phyloP scores from a whole-genome alignment of 1,140 invertebrate genomes.

The Dendroctonus valens region DNA sequence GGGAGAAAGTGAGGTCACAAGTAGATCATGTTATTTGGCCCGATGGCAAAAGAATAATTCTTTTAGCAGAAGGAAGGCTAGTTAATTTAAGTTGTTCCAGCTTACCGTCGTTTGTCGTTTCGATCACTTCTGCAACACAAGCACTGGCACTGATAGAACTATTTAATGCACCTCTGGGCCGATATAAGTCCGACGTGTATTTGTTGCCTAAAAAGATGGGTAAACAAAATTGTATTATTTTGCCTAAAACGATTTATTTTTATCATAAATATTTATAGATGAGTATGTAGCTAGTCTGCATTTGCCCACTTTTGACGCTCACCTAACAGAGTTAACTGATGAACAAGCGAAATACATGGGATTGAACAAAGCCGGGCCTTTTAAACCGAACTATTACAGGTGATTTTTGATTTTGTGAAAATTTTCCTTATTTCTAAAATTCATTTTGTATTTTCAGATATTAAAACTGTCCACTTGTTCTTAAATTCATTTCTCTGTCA shows the following conservation, averaged over 20 bases:
- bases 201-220: slow-evolving; percentile 98
- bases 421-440: neutral
- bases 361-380: slow-evolving; percentile 94
- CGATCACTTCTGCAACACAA: slow-evolving; percentile 92
- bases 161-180: slow-evolving; percentile 89
- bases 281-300: slow-evolving; percentile 96
- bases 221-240: slow-evolving; percentile 46
- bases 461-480: too few relatives aligned
- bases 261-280: slow-evolving; percentile 59
- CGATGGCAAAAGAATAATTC: slow-evolving; percentile 86
- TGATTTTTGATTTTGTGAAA: slow-evolving; percentile 47
- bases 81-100: slow-evolving; percentile 97
- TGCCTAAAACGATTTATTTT: neutral
- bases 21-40: slow-evolving; percentile 98
- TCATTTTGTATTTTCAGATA: too few relatives aligned
- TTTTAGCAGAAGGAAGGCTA: slow-evolving; percentile 91
- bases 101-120: slow-evolving; percentile 95
- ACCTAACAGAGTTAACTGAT: slow-evolving; percentile 92
- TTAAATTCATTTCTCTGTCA: too few relatives aligned
- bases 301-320: slow-evolving; percentile 94
- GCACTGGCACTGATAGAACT: slow-evolving; percentile 94
- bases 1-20: slow-evolving; percentile 96
- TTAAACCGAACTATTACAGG: slow-evolving; percentile 98
- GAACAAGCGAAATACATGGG: slow-evolving; percentile 98
- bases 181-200: slow-evolving; percentile 97